These are phyloP conservation scores for Bugulina stolonifera DNA, from an alignment of 2,888 invertebrate species.

Conservation along the genomic window DNA sequence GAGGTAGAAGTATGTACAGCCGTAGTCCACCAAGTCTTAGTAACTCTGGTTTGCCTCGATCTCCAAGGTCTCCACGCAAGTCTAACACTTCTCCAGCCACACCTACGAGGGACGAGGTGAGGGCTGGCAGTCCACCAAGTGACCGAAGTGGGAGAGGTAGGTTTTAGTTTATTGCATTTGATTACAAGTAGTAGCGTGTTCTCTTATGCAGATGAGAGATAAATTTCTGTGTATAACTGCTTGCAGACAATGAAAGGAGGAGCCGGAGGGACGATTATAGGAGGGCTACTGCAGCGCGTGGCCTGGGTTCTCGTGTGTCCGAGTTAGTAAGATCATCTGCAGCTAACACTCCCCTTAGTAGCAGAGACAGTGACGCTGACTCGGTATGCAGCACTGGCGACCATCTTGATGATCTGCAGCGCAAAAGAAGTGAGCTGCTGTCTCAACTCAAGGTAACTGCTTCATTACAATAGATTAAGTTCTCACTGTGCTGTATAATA, in stretches of 20 bases:
- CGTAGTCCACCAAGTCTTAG: slow-evolving; percentile 12
- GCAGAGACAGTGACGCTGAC: slow-evolving; percentile 16
- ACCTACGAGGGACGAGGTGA: slow-evolving; percentile 2
- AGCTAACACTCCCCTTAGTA: slow-evolving; percentile 14
- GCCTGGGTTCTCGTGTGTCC: background rate
- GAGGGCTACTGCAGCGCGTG: background rate
- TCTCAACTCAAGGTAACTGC: slow-evolving; percentile 10
- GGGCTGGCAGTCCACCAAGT: background rate
- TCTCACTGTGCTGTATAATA: too few relatives aligned
- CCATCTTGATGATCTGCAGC: slow-evolving; percentile 12
- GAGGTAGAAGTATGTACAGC: background rate
- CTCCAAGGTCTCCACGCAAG: slow-evolving; percentile 9
- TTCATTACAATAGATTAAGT: background rate
- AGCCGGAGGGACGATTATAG: slow-evolving; percentile 19
- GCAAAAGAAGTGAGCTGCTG: slow-evolving; percentile 12
- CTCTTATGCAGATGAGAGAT: background rate
- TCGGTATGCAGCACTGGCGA: slow-evolving; percentile 10
- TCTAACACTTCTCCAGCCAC: background rate
- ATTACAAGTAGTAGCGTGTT: background rate
- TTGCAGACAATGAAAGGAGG: slow-evolving; percentile 5
- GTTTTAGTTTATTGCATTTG: background rate
- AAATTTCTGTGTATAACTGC: background rate
- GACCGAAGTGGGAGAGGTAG: slow-evolving; percentile 8
- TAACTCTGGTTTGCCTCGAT: slow-evolving; percentile 11
- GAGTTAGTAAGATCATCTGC: background rate